Conservation (phyloP, 1,140 invertebrate species). For the Drosophila rhopaloa region DNA sequence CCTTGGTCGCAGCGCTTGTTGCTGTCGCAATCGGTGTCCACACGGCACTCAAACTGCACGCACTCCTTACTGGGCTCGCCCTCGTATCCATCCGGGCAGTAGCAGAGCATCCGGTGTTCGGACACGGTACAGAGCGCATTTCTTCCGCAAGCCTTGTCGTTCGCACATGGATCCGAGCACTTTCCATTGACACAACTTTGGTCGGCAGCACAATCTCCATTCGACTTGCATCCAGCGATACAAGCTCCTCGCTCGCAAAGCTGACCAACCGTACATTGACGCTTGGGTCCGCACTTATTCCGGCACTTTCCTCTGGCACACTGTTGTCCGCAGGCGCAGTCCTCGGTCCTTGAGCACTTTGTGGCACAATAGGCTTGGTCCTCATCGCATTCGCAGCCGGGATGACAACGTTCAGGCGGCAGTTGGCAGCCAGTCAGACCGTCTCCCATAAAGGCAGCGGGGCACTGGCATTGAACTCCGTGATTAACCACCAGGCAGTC, state of each 20-base stretch:
- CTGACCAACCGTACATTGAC: conserved; percentile 84
- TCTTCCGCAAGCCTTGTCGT: conserved; percentile 88
- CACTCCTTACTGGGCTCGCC: conserved; percentile 91
- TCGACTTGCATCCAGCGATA: conserved; percentile 90
- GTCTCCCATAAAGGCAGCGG: conserved; percentile 92
- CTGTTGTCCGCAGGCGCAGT: conserved; percentile 90
- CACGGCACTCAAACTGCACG: conserved; percentile 90
- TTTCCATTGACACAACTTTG: conserved; percentile 90
- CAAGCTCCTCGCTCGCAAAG: conserved; percentile 88
- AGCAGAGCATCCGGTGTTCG: conserved; percentile 92
- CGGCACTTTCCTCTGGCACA: conserved; percentile 86
- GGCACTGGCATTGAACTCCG: conserved; percentile 93
- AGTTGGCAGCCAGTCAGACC: conserved; percentile 90
- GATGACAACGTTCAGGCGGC: conserved; percentile 88
- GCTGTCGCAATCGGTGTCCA: conserved; percentile 91
- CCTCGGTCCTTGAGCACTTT: conserved; percentile 87
- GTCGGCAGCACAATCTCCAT: conserved; percentile 92
- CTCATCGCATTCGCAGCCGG: conserved; percentile 90
- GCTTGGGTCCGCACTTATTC: conserved; percentile 80
- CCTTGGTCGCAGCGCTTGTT: conserved; percentile 91
- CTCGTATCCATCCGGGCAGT: conserved; percentile 93
- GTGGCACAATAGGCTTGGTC: conserved; percentile 90
- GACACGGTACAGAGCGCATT: conserved; percentile 91
- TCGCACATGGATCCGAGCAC: conserved; percentile 91
- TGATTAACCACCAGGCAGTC: conserved; percentile 93